Conservation (phyloP, 2,888 invertebrate genomes). For the Fabriciana adippe region DNA sequence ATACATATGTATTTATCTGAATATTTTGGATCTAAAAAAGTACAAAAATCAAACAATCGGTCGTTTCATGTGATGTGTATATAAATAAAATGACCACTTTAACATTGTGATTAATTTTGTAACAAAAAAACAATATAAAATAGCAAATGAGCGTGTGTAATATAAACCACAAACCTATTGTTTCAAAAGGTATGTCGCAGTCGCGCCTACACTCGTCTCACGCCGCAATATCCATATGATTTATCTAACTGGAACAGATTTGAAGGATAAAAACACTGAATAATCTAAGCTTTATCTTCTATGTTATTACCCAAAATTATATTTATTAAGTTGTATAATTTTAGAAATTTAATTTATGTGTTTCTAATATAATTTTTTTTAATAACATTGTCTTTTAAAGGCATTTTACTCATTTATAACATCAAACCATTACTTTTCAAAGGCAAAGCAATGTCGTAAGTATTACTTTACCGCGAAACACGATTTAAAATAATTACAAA, state of each 20-base stretch:
- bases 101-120: conserved; percentile 18
- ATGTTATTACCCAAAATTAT: no score
- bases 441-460: not conserved
- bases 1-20: no score
- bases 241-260: conserved; percentile 26
- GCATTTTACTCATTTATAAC: not conserved
- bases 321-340: no score
- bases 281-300: not conserved
- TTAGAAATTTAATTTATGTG: no score
- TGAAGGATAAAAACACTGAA: conserved; percentile 11
- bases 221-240: conserved; percentile 20
- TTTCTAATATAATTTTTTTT: not conserved
- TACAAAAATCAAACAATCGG: no score
- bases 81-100: not conserved
- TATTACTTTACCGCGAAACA: conserved; percentile 1
- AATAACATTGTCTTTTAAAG: not conserved
- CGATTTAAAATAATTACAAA: conserved; percentile 2
- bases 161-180: conserved; percentile 22
- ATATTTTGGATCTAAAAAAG: no score
- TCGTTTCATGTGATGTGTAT: no score
- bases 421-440: not conserved
- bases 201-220: conserved; percentile 24
- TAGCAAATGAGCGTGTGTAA: conserved; percentile 26
- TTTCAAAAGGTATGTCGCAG: conserved; percentile 22
- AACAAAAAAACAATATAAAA: conserved; percentile 25